Conservation (phyloP, 1,140 invertebrate species). For the Drosophila mauritiana region DNA sequence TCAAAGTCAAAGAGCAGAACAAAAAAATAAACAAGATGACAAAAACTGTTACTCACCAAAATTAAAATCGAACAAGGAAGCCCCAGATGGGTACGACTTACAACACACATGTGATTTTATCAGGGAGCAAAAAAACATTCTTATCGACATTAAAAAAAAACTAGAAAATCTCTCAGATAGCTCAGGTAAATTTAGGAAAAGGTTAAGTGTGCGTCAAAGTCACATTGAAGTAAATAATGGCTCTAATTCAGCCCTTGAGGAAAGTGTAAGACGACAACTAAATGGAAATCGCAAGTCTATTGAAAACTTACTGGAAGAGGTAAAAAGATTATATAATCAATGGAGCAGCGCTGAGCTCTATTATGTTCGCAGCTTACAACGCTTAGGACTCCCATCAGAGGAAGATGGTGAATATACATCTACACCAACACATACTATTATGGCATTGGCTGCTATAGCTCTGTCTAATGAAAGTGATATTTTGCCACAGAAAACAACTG, state of each 20-base stretch:
- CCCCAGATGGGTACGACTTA: neutral
- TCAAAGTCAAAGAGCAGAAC: neutral
- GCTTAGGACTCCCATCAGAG: conserved; percentile 45
- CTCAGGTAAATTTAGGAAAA: conserved; percentile 53
- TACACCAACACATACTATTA: conserved; percentile 56
- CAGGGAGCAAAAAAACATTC: conserved; percentile 56
- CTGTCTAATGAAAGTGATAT: conserved; percentile 49
- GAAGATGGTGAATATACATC: conserved; percentile 1
- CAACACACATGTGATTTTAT: conserved; percentile 51
- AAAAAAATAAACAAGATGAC: conserved; percentile 6
- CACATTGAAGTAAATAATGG: neutral
- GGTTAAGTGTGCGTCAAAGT: conserved; percentile 9
- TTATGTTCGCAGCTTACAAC: conserved; percentile 61
- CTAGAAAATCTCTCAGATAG: conserved; percentile 53
- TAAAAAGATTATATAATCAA: conserved; percentile 54
- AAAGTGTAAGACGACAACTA: conserved; percentile 50
- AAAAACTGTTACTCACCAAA: conserved; percentile 1
- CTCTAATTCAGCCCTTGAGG: conserved; percentile 31
- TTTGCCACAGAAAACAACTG: neutral
- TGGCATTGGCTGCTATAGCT: conserved; percentile 71
- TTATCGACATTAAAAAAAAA: conserved; percentile 50
- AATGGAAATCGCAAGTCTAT: conserved; percentile 39
- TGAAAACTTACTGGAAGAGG: conserved; percentile 52
- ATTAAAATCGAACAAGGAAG: neutral
- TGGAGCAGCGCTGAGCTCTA: conserved; percentile 71